These are phyloP conservation scores for Brachycybe producta DNA, from an alignment of 2,888 invertebrate genomes.

Conservation along the genomic window DNA sequence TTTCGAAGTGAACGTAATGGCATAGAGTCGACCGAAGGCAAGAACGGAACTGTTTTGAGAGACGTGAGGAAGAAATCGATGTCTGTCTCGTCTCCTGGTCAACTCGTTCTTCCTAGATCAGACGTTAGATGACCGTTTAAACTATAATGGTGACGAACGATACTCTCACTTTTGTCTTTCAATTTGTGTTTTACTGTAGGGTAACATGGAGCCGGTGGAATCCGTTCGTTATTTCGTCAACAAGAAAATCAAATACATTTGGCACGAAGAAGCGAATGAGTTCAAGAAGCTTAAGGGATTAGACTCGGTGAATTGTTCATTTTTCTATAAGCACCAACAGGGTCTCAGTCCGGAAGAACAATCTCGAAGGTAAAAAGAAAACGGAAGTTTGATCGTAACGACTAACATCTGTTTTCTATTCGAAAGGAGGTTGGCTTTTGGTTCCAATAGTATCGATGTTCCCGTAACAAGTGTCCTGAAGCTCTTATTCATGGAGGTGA, in stretches of 20 bases:
- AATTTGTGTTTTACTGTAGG: conserved; percentile 12
- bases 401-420: neutral
- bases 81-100: conserved; percentile 3
- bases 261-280: conserved; percentile 53
- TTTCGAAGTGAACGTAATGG: conserved; percentile 1
- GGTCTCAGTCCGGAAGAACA: conserved; percentile 39
- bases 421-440: conserved; percentile 60
- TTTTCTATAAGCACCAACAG: conserved; percentile 49
- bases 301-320: conserved; percentile 50
- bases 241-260: conserved; percentile 69
- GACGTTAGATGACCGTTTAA: too few relatives aligned
- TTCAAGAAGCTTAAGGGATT: conserved; percentile 61
- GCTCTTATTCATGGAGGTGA: conserved; percentile 60
- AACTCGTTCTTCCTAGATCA: conserved; percentile 13
- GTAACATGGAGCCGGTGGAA: conserved; percentile 40
- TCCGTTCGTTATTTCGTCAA: conserved; percentile 56
- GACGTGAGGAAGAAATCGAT: conserved; percentile 6
- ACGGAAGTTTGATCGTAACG: neutral
- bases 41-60: conserved; percentile 12
- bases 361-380: conserved; percentile 19
- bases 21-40: conserved; percentile 3
- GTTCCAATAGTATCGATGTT: conserved; percentile 68
- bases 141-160: too few relatives aligned
- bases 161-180: too few relatives aligned
- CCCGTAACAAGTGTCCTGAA: conserved; percentile 58